Percentiles rank a stretch among this genome's conserved stretches.
Evolutionary conservation across 2,113 vertebrate genomes (phyloP).

Genomic region (Girardinichthys multiradiatus): DNA sequence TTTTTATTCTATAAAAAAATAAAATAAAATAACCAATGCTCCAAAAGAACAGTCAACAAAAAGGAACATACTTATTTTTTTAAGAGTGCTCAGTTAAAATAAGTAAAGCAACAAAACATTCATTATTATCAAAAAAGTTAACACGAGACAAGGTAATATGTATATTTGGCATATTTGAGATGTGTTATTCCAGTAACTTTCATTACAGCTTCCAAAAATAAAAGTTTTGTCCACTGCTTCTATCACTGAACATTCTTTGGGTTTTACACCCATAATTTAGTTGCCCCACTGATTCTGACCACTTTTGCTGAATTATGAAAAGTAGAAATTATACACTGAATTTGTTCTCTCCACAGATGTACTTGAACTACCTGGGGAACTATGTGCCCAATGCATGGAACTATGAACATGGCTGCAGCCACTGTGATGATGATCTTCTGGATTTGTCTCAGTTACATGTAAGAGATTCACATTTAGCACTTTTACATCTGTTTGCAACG

Average conservation of each 20-base stretch:
- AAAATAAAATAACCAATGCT: neutral
- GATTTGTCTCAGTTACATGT: conserved; percentile 87
- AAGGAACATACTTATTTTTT: neutral
- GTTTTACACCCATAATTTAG: too few species aligned
- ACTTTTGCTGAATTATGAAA: neutral
- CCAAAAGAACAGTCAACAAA: neutral
- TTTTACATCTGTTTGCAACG: conserved; percentile 33
- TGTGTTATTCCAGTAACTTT: too few species aligned
- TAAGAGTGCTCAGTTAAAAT: neutral
- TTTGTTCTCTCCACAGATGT: conserved; percentile 82
- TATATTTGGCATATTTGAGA: too few species aligned
- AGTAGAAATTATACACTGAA: neutral
- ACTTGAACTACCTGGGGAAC: conserved; percentile 94
- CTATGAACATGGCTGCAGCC: conserved; percentile 87
- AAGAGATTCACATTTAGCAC: conserved; percentile 70
- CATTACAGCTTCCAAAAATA: too few species aligned
- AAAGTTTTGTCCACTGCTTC: too few species aligned
- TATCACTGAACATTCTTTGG: too few species aligned
- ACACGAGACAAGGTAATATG: neutral
- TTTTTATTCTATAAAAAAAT: neutral
- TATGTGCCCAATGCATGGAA: conserved; percentile 96
- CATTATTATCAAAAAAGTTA: neutral
- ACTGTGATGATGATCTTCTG: conserved; percentile 87
- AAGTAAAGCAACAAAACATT: neutral
- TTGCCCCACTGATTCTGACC: neutral